A percentile compares a stretch with the other conserved stretches of the same genome.
phyloP scores from a whole-genome alignment of 2,113 vertebrate genomes.

The Phocoena phocoena region DNA sequence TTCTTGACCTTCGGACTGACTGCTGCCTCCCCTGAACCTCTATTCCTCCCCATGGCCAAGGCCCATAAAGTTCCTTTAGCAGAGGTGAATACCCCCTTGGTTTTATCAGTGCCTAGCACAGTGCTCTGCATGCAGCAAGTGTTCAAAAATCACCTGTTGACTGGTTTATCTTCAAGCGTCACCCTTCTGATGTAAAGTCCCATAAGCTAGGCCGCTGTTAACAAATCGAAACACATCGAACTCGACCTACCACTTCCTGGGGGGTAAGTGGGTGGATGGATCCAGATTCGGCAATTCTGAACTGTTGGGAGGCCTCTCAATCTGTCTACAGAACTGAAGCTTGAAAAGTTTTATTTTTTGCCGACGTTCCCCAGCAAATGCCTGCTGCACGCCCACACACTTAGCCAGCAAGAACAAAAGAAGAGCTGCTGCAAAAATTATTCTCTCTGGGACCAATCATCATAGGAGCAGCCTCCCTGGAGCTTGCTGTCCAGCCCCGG shows the following conservation, averaged over 20 bases:
- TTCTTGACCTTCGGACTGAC: background rate
- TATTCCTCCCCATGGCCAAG: background rate
- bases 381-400: conserved; percentile 75
- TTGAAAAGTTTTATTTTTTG: conserved; percentile 73
- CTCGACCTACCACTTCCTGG: conserved; percentile 59
- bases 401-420: conserved; percentile 47
- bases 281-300: conserved; percentile 61
- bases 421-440: conserved; percentile 41
- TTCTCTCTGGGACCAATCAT: conserved; percentile 39
- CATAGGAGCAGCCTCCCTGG: background rate
- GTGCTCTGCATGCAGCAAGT: background rate
- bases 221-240: conserved; percentile 51
- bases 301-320: conserved; percentile 64
- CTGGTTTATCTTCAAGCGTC: conserved; percentile 7
- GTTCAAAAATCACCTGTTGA: background rate
- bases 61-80: background rate
- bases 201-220: conserved; percentile 34
- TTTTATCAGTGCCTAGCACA: background rate
- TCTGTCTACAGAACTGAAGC: conserved; percentile 65
- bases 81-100: background rate
- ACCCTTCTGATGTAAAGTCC: background rate
- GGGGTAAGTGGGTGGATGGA: conserved; percentile 59
- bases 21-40: background rate
- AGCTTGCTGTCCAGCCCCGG: background rate
- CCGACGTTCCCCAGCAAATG: conserved; percentile 70